A percentile compares a stretch with the other conserved stretches of the same genome.
phyloP scores from a whole-genome alignment of 1,140 invertebrate genomes.

The Steinernema khuongi region DNA sequence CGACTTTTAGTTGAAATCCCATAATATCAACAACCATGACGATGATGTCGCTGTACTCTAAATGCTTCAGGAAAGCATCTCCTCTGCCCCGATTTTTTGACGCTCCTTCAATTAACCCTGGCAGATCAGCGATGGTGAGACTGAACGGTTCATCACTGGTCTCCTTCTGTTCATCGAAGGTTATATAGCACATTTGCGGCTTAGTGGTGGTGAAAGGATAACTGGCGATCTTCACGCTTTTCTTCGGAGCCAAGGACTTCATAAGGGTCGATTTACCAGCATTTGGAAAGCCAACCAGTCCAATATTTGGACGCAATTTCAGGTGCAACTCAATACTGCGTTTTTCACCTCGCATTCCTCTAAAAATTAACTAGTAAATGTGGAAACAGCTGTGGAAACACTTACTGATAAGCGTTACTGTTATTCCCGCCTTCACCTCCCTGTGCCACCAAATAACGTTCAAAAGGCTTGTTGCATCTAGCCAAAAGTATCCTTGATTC shows the following conservation, averaged over 20 bases:
- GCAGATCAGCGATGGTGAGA: conserved; percentile 83
- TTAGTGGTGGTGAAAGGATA: conserved; percentile 54
- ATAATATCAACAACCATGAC: conserved; percentile 70
- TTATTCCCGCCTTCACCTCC: conserved; percentile 50
- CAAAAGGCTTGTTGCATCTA: conserved; percentile 37
- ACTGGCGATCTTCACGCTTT: conserved; percentile 48
- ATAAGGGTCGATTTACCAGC: conserved; percentile 56
- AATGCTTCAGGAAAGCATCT: conserved; percentile 71
- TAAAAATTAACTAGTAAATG: conserved; percentile 28
- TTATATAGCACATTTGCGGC: conserved; percentile 47
- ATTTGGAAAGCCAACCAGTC: conserved; percentile 56
- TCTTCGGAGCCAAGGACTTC: conserved; percentile 50
- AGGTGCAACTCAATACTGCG: conserved; percentile 43
- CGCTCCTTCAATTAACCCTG: conserved; percentile 88
- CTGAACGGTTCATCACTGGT: conserved; percentile 51
- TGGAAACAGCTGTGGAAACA: background rate
- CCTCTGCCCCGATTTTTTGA: conserved; percentile 72
- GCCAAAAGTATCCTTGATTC: conserved; percentile 36
- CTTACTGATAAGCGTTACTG: conserved; percentile 44
- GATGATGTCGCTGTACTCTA: conserved; percentile 80
- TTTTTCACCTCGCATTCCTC: conserved; percentile 43
- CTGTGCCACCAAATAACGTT: conserved; percentile 48
- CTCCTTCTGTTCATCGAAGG: conserved; percentile 11
- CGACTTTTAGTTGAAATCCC: conserved; percentile 46
- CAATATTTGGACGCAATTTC: conserved; percentile 51